Evolutionary conservation across 2,888 invertebrate species (phyloP).

Genomic region (Conops quadrifasciatus): DNA sequence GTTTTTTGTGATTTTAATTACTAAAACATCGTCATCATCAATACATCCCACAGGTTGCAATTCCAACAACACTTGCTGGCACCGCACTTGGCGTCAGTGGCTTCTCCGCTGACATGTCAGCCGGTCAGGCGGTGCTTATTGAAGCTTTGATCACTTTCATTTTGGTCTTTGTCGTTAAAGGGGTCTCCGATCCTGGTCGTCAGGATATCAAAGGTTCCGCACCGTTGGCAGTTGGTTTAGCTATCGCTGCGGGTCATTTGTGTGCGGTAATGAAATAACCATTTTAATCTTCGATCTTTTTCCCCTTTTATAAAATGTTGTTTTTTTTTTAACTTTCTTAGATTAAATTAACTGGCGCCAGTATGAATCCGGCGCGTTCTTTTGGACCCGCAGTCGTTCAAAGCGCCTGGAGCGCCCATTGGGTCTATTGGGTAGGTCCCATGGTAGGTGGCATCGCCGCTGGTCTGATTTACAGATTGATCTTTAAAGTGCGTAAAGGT

Average conservation of each 20-base stretch:
- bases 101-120: constrained; percentile 69
- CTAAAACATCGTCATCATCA: background rate
- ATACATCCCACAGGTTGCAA: constrained; percentile 54
- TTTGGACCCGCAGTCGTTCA: constrained; percentile 87
- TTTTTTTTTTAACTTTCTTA: constrained; percentile 53
- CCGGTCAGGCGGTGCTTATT: constrained; percentile 80
- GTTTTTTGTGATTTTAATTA: no score
- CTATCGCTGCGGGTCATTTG: constrained; percentile 85
- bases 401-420: constrained; percentile 79
- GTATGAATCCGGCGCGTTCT: constrained; percentile 93
- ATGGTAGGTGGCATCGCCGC: constrained; percentile 79
- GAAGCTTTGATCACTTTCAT: constrained; percentile 89
- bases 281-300: background rate
- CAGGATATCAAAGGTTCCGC: constrained; percentile 83
- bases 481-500: constrained; percentile 76
- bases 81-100: constrained; percentile 72
- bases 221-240: constrained; percentile 86
- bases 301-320: background rate
- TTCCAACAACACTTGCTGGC: constrained; percentile 68
- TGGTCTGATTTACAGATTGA: constrained; percentile 76
- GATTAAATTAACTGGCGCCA: constrained; percentile 85
- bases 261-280: constrained; percentile 74
- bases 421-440: constrained; percentile 92
- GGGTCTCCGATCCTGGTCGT: constrained; percentile 82
- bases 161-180: constrained; percentile 85